A percentile compares a stretch with the other conserved stretches of the same genome.
These are phyloP conservation scores for Acanthosepion esculentum DNA, from an alignment of 2,888 invertebrate genomes.

Conservation along the genomic window DNA sequence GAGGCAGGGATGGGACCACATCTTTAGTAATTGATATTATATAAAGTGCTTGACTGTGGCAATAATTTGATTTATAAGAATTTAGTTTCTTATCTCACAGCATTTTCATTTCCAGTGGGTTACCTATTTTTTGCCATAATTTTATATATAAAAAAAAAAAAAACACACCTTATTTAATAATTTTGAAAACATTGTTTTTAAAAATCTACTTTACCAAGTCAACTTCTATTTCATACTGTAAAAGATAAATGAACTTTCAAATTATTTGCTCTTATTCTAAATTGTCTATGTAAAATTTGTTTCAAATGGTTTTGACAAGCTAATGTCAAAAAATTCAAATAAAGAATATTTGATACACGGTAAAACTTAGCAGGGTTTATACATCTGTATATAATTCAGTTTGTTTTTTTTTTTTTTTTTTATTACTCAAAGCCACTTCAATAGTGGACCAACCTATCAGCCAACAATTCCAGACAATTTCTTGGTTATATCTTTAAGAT, in stretches of 20 bases:
- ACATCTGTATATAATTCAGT: neutral
- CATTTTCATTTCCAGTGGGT: neutral
- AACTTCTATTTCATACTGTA: neutral
- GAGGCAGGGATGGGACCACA: no score
- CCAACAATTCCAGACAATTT: neutral
- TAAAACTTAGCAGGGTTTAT: neutral
- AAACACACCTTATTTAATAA: no score
- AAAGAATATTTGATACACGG: neutral
- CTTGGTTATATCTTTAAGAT: neutral
- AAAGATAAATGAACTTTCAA: neutral
- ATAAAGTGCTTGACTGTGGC: no score
- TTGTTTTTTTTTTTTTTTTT: no score
- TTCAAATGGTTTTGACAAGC: neutral
- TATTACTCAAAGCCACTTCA: no score
- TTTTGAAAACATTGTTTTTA: neutral
- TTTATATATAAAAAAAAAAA: no score
- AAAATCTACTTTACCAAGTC: neutral
- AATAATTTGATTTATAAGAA: no score
- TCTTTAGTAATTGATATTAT: no score
- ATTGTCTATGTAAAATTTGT: neutral
- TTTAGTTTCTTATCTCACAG: no score
- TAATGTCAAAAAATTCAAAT: neutral
- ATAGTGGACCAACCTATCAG: neutral
- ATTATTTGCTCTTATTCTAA: neutral
- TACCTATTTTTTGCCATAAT: neutral